A percentile compares a stretch with the other conserved stretches of the same genome.
Evolutionary conservation across 1,140 invertebrate genomes (phyloP).

Genomic region (Drosophila auraria): DNA sequence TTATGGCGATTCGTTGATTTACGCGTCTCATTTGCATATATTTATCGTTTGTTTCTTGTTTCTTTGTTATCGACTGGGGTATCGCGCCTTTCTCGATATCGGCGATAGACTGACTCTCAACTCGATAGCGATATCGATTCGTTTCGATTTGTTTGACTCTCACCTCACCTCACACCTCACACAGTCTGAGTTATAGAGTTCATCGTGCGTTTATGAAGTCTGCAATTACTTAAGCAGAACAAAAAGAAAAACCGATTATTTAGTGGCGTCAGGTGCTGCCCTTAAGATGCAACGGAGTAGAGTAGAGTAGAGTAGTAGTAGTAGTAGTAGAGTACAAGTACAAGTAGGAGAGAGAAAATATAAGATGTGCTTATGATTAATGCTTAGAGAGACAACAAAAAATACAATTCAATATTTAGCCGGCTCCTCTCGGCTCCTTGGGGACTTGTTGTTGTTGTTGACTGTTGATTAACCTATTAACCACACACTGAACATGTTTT

Average conservation of each 20-base stretch:
- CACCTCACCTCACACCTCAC: conserved; percentile 78
- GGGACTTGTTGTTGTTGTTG: conserved; percentile 18
- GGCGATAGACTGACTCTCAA: conserved; percentile 55
- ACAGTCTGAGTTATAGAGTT: conserved; percentile 68
- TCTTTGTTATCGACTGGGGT: conserved; percentile 34
- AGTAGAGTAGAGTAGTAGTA: conserved; percentile 52
- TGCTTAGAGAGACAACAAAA: conserved; percentile 45
- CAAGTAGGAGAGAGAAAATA: conserved; percentile 63
- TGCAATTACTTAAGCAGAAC: conserved; percentile 85
- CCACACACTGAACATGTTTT: conserved; percentile 45
- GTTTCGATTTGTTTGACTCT: conserved; percentile 69
- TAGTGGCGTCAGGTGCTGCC: conserved; percentile 80
- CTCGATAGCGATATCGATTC: conserved; percentile 25
- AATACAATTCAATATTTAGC: conserved; percentile 37
- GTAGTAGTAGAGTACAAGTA: conserved; percentile 50
- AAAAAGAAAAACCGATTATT: conserved; percentile 85
- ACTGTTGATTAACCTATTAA: conserved; percentile 52
- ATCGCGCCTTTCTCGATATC: conserved; percentile 51
- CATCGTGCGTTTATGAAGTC: conserved; percentile 84
- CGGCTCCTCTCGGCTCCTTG: conserved; percentile 23
- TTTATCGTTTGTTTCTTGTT: conserved; percentile 30
- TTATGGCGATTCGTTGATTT: conserved; percentile 56
- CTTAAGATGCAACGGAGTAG: conserved; percentile 78
- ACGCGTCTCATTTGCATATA: conserved; percentile 42
- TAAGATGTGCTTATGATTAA: conserved; percentile 65